A percentile compares a stretch with the other conserved stretches of the same genome.
These are phyloP conservation scores for Mimas tiliae DNA, from an alignment of 2,888 invertebrate genomes.

Conservation along the genomic window DNA sequence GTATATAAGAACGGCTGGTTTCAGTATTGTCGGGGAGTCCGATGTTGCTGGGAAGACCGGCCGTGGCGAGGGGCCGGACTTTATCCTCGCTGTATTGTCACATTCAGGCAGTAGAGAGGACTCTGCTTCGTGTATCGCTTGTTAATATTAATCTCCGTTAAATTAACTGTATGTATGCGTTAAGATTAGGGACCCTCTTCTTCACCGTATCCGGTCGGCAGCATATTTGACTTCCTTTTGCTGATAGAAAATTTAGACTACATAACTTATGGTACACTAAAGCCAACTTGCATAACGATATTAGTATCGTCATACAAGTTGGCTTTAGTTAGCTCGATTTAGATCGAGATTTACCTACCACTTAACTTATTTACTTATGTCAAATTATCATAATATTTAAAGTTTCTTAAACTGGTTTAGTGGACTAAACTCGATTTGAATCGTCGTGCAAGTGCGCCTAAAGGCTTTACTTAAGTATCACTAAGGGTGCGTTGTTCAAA, in stretches of 20 bases:
- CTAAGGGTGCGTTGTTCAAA: too few relatives aligned
- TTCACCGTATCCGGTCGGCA: constrained; percentile 75
- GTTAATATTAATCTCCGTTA: constrained; percentile 82
- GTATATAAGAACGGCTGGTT: constrained; percentile 48
- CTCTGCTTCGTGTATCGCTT: constrained; percentile 83
- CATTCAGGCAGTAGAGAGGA: constrained; percentile 72
- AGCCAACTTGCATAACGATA: too few relatives aligned
- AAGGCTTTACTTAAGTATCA: too few relatives aligned
- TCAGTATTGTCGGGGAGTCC: constrained; percentile 67
- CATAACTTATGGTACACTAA: neutral
- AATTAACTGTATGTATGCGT: constrained; percentile 85
- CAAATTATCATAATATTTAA: too few relatives aligned
- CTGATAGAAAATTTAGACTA: neutral
- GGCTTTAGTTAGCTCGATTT: too few relatives aligned
- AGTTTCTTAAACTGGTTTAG: too few relatives aligned
- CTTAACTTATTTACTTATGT: too few relatives aligned
- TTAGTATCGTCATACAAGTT: too few relatives aligned
- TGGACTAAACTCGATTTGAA: too few relatives aligned
- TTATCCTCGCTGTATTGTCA: constrained; percentile 72
- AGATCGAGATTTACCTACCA: too few relatives aligned
- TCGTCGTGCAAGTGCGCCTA: too few relatives aligned
- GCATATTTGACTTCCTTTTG: constrained; percentile 84
- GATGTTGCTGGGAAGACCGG: constrained; percentile 80
- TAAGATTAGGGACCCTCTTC: constrained; percentile 84
- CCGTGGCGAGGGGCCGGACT: constrained; percentile 82